Base-by-base conservation (phyloP, 2,113 vertebrate species). In the Brachirus orientalis region DNA sequence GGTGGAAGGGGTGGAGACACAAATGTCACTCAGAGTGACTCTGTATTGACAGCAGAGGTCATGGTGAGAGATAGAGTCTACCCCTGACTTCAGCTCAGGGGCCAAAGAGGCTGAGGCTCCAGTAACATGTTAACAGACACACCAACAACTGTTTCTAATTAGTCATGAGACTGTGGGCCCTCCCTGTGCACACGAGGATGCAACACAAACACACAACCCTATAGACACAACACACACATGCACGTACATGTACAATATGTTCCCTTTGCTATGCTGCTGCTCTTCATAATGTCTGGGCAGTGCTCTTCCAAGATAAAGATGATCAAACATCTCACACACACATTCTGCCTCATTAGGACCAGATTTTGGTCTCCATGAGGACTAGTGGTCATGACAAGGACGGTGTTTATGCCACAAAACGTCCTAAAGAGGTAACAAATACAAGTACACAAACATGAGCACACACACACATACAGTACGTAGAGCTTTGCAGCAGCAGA, bases 31-130 rank as follows among this genome's bases (percentile, higher is more conserved):
- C 74, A 45, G 53, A 66, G 52, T 65, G 69, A 74, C 28, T 59
- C 12, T 20, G 65, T 73, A 70, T 67, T 75, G 83, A 86, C 85
- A 86, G 79, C 7, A 72, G 74, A 82, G 86, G 85, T 85, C 69
- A 69, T 7, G 57, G 28, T 64, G 86, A 72, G 68, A 76, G 80
- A 75, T 61, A 6, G 69, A 62, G 40, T 75, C 47, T 45, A 77
- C 66, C 77, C 75, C 56, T 69, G 36, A 54, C 70, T 75, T 66
- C 40, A 54, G 56, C 64, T 0, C 8, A 2, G 47, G 22, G 57
- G 37, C 18, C 54, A 46, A 35, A 50, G 9, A 58, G 16, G 47
- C 12, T 46, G 71, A 43, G 56, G 68, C 36, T 53, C 69, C 11
- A 1, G 18, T 50, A 33, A 76, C 63, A 43, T 71, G 71, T 82